Evolutionary conservation across 1,140 invertebrate species (phyloP).

Genomic region (Wiebesia pumilae): DNA sequence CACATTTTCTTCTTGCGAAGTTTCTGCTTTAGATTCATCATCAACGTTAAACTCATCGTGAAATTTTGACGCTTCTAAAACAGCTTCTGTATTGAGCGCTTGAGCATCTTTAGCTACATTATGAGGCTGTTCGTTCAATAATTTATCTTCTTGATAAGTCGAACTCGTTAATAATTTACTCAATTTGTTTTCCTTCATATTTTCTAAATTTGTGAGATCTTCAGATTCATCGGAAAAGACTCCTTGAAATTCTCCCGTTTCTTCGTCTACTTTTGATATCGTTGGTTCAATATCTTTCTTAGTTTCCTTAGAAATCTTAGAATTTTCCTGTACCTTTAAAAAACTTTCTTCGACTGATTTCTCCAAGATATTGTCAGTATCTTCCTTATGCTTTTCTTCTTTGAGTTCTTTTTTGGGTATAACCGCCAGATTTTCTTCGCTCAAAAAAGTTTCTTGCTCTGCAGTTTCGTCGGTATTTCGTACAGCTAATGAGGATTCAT

Average conservation of each 20-base stretch:
- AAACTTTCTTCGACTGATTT: background rate
- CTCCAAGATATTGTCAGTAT: background rate
- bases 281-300: background rate
- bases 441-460: background rate
- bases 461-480: background rate
- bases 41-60: slow-evolving; percentile 12
- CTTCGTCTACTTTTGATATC: background rate
- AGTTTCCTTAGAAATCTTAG: background rate
- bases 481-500: slow-evolving; percentile 25
- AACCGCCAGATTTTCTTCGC: background rate
- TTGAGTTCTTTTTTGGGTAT: slow-evolving; percentile 20
- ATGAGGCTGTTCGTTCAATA: background rate
- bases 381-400: background rate
- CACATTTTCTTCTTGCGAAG: background rate
- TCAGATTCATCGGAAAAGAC: background rate
- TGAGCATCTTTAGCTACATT: background rate
- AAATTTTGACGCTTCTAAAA: background rate
- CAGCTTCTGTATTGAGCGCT: background rate
- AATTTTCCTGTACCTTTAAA: background rate
- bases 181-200: background rate
- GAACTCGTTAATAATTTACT: background rate
- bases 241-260: background rate
- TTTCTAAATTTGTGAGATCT: background rate
- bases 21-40: background rate
- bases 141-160: background rate